Conservation (phyloP, 37 sponge, comb jelly and placozoan genomes). For the Eunapius fragilis region DNA sequence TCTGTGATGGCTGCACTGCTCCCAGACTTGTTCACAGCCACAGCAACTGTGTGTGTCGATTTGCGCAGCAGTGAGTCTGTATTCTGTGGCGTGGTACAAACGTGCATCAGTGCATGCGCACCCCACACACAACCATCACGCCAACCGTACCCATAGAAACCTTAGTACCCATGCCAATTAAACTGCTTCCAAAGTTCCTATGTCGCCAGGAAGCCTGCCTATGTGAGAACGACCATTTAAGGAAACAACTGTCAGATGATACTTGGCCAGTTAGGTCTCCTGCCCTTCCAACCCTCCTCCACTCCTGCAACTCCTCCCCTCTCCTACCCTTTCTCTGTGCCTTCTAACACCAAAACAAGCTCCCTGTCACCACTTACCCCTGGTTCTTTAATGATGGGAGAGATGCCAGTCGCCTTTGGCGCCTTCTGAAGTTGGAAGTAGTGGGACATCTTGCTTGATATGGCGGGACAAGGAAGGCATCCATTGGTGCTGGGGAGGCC, state of each 20-base stretch:
- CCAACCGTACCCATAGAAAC: neutral
- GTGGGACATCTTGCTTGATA: conserved; percentile 70
- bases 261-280: neutral
- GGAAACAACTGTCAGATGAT: neutral
- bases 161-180: conserved; percentile 1
- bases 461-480: conserved; percentile 62
- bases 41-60: conserved; percentile 73
- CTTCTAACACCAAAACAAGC: neutral
- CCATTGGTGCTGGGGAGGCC: conserved; percentile 70
- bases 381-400: conserved; percentile 56
- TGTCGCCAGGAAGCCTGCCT: neutral
- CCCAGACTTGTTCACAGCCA: conserved; percentile 32
- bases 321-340: no score
- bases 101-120: neutral
- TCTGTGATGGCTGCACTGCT: conserved; percentile 48
- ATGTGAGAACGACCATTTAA: neutral
- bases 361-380: conserved; percentile 1
- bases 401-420: conserved; percentile 66
- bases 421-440: conserved; percentile 50
- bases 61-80: conserved; percentile 41
- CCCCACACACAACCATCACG: neutral
- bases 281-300: neutral
- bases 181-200: neutral
- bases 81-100: neutral
- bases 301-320: neutral